Conservation (phyloP, 2,113 vertebrate genomes). For the Cephalopholis sonnerati region DNA sequence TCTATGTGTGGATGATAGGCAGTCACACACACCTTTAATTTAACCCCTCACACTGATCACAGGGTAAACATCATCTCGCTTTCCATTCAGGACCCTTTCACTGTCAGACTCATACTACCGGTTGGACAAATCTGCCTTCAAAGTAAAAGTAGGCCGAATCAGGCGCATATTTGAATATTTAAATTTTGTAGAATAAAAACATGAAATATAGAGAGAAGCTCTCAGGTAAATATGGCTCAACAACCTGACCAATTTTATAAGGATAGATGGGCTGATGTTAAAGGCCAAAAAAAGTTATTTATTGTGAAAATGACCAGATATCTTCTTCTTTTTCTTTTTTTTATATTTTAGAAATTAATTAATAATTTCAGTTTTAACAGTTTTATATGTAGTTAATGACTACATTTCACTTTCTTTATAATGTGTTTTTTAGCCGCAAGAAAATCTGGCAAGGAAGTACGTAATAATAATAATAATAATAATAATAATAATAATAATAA, state of each 20-base stretch:
- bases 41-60: neutral
- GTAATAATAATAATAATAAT: too few relatives aligned
- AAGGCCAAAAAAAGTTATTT: too few relatives aligned
- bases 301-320: too few relatives aligned
- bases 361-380: too few relatives aligned
- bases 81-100: neutral
- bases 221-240: neutral
- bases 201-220: neutral
- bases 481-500: too few relatives aligned
- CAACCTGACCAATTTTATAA: neutral
- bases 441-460: too few relatives aligned
- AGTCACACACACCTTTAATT: neutral
- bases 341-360: too few relatives aligned
- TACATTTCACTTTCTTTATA: too few relatives aligned
- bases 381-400: too few relatives aligned
- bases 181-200: neutral
- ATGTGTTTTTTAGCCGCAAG: too few relatives aligned
- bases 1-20: neutral
- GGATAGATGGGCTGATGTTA: neutral
- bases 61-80: neutral
- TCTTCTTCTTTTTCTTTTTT: too few relatives aligned
- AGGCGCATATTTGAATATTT: neutral
- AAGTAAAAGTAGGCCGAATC: constrained; percentile 15
- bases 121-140: neutral
- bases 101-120: neutral